A percentile compares a stretch with the other conserved stretches of the same genome.
Evolutionary conservation across 2,797 vertebrate species (phyloP).

Genomic region (Sphaeramia orbicularis): DNA sequence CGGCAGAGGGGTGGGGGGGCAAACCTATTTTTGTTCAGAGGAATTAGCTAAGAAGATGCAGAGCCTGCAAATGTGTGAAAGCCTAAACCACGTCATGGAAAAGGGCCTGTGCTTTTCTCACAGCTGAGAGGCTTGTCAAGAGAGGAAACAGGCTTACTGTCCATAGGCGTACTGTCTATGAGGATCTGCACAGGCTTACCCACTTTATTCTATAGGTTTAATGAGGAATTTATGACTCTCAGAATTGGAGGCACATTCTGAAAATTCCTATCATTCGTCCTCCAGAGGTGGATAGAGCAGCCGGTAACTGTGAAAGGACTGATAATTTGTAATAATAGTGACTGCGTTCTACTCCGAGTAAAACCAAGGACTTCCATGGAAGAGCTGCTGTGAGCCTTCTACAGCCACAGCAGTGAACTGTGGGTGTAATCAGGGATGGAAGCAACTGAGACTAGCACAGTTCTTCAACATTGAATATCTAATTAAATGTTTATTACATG

Average conservation of each 20-base stretch:
- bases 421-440: too few relatives aligned
- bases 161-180: slow-evolving; percentile 2
- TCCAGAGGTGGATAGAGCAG: too few relatives aligned
- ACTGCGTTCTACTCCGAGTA: too few relatives aligned
- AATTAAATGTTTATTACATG: too few relatives aligned
- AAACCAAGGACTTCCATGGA: too few relatives aligned
- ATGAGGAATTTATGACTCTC: neutral
- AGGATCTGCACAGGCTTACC: slow-evolving; percentile 16
- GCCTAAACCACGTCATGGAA: slow-evolving; percentile 32
- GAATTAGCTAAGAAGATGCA: slow-evolving; percentile 49
- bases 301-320: too few relatives aligned
- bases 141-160: neutral
- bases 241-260: neutral
- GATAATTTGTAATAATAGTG: too few relatives aligned
- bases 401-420: too few relatives aligned
- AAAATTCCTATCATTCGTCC: neutral
- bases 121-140: slow-evolving; percentile 7
- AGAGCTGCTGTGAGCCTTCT: too few relatives aligned
- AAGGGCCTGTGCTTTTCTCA: slow-evolving; percentile 19
- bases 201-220: slow-evolving; percentile 1
- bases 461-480: too few relatives aligned
- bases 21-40: slow-evolving; percentile 52
- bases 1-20: neutral
- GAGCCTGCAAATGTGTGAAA: slow-evolving; percentile 52
- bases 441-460: too few relatives aligned